Conservation (phyloP, 2,113 vertebrate species). For the Otocyon megalotis region DNA sequence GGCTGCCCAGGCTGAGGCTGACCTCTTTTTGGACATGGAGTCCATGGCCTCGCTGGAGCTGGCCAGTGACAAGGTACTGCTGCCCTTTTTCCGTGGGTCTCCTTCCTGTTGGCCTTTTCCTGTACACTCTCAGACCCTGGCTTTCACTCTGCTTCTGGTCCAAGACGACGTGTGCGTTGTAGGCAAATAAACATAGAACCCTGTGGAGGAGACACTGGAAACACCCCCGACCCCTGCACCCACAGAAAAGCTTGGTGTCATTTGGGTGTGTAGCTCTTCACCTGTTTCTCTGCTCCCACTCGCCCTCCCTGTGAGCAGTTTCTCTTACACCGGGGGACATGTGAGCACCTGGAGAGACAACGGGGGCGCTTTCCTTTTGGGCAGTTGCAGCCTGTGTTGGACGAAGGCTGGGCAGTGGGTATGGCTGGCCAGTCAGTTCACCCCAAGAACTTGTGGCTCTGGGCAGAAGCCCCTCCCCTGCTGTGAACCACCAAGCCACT, state of each 20-base stretch:
- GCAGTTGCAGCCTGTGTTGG: neutral
- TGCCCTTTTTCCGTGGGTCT: neutral
- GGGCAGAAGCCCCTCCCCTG: neutral
- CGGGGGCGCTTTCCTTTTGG: neutral
- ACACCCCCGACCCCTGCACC: accelerated
- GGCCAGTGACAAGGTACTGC: slow-evolving; percentile 84
- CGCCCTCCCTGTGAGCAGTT: accelerated
- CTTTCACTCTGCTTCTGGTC: neutral
- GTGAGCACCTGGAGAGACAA: neutral
- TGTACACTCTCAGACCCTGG: neutral
- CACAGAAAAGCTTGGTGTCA: accelerated
- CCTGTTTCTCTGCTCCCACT: neutral
- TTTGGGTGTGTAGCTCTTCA: accelerated
- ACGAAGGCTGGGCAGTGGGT: accelerated
- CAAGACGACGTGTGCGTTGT: accelerated
- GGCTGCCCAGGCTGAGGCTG: slow-evolving; percentile 73
- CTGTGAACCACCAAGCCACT: neutral
- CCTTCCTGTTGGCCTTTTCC: neutral
- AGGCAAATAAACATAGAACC: neutral
- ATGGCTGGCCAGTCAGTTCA: accelerated
- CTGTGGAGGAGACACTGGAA: neutral
- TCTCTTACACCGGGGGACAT: accelerated
- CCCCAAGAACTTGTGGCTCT: accelerated
- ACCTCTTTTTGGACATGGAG: slow-evolving; percentile 89
- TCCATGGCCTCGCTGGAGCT: slow-evolving; percentile 74